phyloP scores from a whole-genome alignment of 2,113 vertebrate genomes.

The Pionites leucogaster region DNA sequence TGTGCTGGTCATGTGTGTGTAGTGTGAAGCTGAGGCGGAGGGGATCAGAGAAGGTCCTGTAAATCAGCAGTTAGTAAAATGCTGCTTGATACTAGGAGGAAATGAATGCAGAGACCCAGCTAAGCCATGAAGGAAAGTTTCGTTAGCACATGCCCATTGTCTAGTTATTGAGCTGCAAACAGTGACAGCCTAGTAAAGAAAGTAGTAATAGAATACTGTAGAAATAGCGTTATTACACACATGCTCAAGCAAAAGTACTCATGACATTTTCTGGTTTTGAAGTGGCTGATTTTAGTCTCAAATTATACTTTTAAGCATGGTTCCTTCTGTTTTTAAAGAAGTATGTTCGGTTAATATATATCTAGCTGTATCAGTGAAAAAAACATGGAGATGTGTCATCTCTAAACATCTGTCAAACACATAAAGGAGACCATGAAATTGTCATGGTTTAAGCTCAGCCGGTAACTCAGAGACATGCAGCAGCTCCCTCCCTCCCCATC shows the following conservation, averaged over 20 bases:
- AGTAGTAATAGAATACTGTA: not conserved
- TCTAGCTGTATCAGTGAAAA: not conserved
- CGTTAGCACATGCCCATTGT: rapidly evolving
- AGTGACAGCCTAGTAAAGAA: not conserved
- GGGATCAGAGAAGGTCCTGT: not conserved
- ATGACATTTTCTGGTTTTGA: not conserved
- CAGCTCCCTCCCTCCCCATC: not conserved
- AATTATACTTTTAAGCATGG: not conserved
- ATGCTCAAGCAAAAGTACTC: not conserved
- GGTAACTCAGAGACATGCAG: not conserved
- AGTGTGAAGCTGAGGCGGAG: not conserved
- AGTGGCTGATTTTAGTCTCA: not conserved
- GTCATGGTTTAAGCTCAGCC: not conserved
- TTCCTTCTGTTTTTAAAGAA: not conserved
- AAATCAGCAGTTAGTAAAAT: not conserved
- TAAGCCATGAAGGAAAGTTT: not conserved
- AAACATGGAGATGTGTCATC: not conserved
- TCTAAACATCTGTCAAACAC: not conserved
- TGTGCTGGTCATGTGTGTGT: not conserved
- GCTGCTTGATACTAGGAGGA: not conserved
- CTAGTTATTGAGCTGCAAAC: not conserved
- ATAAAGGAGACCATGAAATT: not conserved
- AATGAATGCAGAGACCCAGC: not conserved
- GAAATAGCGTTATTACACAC: not conserved
- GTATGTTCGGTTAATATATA: not conserved